A percentile compares a stretch with the other conserved stretches of the same genome.
phyloP scores from a whole-genome alignment of 37 sponge, comb jelly and placozoan genomes.

The Ianthella basta region DNA sequence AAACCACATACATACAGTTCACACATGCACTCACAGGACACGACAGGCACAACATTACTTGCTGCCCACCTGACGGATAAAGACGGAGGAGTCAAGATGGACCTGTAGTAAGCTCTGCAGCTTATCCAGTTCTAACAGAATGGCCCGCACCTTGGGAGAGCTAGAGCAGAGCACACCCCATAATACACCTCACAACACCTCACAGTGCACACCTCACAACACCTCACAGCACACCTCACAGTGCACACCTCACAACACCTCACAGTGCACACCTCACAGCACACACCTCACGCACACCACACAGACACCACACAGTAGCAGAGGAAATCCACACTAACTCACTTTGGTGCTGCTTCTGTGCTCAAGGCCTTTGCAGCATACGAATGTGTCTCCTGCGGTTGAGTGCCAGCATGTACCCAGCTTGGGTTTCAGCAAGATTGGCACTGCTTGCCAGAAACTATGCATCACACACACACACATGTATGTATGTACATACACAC shows the following conservation, averaged over 20 bases:
- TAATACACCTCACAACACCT: too few relatives aligned
- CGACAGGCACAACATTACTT: neutral
- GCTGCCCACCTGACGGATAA: slow-evolving; percentile 66
- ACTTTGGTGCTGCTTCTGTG: neutral
- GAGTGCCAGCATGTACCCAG: neutral
- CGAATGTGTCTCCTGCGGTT: neutral
- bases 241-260: too few relatives aligned
- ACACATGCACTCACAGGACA: slow-evolving; percentile 21
- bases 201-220: too few relatives aligned
- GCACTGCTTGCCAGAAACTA: neutral
- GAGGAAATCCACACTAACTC: too few relatives aligned
- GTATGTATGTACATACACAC: neutral
- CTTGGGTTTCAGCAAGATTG: neutral
- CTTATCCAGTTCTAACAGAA: slow-evolving; percentile 76
- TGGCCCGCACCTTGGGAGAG: slow-evolving; percentile 75
- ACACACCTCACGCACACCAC: too few relatives aligned
- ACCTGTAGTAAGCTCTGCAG: slow-evolving; percentile 70
- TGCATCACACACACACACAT: neutral
- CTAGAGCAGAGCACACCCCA: slow-evolving; percentile 9
- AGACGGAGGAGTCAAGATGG: slow-evolving; percentile 88
- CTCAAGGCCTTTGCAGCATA: neutral
- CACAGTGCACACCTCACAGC: too few relatives aligned
- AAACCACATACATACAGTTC: neutral
- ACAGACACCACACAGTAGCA: too few relatives aligned
- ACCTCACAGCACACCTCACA: too few relatives aligned